phyloP scores from a whole-genome alignment of 2,113 vertebrate species.

The Lichenostomus cassidix region DNA sequence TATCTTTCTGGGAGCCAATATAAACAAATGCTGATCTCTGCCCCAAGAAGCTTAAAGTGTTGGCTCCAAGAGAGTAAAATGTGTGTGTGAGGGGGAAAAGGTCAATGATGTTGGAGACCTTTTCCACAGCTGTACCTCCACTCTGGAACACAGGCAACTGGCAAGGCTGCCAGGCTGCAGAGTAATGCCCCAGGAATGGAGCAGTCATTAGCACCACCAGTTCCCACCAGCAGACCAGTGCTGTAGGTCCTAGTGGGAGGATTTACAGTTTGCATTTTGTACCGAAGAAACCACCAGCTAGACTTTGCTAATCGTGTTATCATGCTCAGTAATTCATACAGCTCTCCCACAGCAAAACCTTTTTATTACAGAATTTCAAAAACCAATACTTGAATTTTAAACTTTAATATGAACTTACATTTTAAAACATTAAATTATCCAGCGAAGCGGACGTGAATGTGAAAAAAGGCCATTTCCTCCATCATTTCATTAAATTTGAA shows the following conservation, averaged over 20 bases:
- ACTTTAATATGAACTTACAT: conserved; percentile 63
- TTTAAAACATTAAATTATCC: conserved; percentile 71
- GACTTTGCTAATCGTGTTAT: conserved; percentile 69
- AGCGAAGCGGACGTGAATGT: conserved; percentile 55
- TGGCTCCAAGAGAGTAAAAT: background rate
- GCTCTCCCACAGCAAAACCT: conserved; percentile 60
- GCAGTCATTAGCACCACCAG: background rate
- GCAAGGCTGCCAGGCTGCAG: background rate
- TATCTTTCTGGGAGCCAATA: background rate
- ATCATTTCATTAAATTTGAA: conserved; percentile 73
- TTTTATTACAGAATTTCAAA: conserved; percentile 64
- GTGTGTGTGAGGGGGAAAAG: rapidly evolving
- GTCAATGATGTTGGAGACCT: background rate
- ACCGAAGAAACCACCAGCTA: conserved; percentile 71
- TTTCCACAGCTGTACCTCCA: background rate
- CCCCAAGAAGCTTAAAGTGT: background rate
- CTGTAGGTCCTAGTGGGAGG: conserved; percentile 2
- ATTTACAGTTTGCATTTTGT: conserved; percentile 71
- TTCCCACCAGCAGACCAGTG: background rate
- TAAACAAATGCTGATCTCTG: background rate
- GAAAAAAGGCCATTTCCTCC: conserved; percentile 55
- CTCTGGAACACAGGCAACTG: background rate
- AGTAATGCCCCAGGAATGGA: background rate
- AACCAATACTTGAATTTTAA: conserved; percentile 65
- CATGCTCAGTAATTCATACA: conserved; percentile 51